These are phyloP conservation scores for Euthynnus affinis DNA, from an alignment of 2,797 vertebrate species.

Conservation along the genomic window DNA sequence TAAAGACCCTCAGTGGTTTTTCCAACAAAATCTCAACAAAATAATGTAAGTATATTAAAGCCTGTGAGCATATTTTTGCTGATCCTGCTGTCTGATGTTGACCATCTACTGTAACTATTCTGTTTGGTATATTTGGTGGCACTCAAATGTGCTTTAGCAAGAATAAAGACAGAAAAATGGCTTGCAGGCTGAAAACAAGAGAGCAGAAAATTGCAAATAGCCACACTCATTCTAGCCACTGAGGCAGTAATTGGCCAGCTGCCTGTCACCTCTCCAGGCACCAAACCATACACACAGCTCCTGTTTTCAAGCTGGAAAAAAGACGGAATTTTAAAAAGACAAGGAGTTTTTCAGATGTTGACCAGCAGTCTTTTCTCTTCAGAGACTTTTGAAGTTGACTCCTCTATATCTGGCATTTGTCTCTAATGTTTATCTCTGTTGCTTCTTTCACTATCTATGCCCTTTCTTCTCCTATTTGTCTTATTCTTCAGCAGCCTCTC, in stretches of 20 bases:
- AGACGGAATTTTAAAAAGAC: neutral
- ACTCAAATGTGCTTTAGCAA: neutral
- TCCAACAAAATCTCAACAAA: neutral
- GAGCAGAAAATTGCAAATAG: slow-evolving; percentile 24
- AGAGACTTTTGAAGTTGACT: neutral
- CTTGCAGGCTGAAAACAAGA: neutral
- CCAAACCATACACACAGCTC: neutral
- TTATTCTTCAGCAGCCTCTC: slow-evolving; percentile 1
- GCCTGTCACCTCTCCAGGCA: neutral
- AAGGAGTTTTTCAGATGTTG: slow-evolving; percentile 3
- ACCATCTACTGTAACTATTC: slow-evolving; percentile 1
- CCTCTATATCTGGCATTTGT: slow-evolving; percentile 13
- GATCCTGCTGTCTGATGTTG: neutral
- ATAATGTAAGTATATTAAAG: neutral
- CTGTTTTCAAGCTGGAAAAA: neutral
- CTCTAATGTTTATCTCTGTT: slow-evolving; percentile 9
- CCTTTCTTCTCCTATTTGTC: slow-evolving; percentile 13
- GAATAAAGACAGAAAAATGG: neutral
- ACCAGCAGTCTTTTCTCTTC: slow-evolving; percentile 14
- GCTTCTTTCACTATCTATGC: neutral
- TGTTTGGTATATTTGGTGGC: neutral
- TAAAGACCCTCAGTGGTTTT: neutral
- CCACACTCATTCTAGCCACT: neutral
- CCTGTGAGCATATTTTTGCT: neutral
- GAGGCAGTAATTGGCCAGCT: slow-evolving; percentile 8